These are phyloP conservation scores for Mythimna lalbum DNA, from an alignment of 2,888 invertebrate genomes.

Conservation along the genomic window DNA sequence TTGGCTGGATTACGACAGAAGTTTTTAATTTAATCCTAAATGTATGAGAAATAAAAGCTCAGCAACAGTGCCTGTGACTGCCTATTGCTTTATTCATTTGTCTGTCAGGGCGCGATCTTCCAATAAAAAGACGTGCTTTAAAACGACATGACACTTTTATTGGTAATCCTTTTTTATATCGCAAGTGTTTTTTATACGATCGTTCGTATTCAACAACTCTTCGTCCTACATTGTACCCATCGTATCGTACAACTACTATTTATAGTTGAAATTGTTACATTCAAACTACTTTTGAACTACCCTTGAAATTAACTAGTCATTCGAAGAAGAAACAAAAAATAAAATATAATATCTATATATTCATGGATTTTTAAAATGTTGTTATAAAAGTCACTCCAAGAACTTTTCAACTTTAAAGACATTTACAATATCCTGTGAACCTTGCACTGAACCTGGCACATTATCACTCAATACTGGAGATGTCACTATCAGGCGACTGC, in stretches of 20 bases:
- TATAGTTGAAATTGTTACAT: background rate
- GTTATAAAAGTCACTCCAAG: background rate
- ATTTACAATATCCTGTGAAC: background rate
- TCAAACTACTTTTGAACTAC: too few species aligned
- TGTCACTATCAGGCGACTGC: constrained; percentile 15
- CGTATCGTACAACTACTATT: background rate
- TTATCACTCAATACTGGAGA: constrained; percentile 4
- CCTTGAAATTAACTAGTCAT: background rate
- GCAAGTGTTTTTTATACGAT: constrained; percentile 33
- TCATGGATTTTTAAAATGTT: background rate
- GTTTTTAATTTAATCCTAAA: constrained; percentile 77
- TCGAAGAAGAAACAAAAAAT: background rate
- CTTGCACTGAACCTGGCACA: background rate
- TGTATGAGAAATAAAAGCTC: constrained; percentile 69
- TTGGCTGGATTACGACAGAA: constrained; percentile 72
- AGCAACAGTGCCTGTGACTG: constrained; percentile 36
- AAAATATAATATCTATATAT: background rate
- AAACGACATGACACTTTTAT: constrained; percentile 56
- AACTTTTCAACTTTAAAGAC: background rate
- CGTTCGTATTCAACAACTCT: constrained; percentile 28
- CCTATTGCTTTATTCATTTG: constrained; percentile 67
- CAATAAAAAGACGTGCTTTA: constrained; percentile 54
- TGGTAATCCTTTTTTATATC: constrained; percentile 48
- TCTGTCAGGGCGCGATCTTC: constrained; percentile 49
- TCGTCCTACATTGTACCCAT: background rate